Evolutionary conservation across 2,888 invertebrate genomes (phyloP).

Genomic region (Drosophila meridiana): DNA sequence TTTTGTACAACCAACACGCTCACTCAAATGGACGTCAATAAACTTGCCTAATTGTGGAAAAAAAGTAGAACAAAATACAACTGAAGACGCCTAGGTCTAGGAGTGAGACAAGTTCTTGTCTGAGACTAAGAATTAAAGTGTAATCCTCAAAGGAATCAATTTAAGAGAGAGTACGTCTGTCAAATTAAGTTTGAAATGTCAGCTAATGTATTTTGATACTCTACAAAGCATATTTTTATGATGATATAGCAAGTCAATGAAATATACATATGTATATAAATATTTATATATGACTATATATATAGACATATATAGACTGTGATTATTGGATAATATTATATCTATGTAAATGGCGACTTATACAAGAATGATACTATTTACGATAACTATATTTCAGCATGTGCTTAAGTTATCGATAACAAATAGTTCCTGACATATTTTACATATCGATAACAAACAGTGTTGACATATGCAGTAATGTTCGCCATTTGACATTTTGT

Average conservation of each 20-base stretch:
- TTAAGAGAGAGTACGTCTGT: background rate
- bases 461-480: background rate
- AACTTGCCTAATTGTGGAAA: conserved; percentile 1
- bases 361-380: background rate
- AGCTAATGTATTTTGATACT: background rate
- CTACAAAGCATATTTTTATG: background rate
- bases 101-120: background rate
- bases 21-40: conserved; percentile 7
- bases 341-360: too few relatives aligned
- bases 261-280: background rate
- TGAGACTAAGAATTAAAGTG: background rate
- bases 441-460: too few relatives aligned
- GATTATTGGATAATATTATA: too few relatives aligned
- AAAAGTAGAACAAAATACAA: background rate
- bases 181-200: background rate
- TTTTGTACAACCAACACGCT: background rate
- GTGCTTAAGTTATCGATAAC: background rate
- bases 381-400: background rate
- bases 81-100: background rate
- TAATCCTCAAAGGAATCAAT: background rate
- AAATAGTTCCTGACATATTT: background rate
- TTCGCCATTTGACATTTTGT: background rate
- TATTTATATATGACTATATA: background rate
- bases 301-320: too few relatives aligned
- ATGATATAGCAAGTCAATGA: background rate